These are phyloP conservation scores for Crepidodera aurea DNA, from an alignment of 2,888 invertebrate genomes.

Conservation along the genomic window DNA sequence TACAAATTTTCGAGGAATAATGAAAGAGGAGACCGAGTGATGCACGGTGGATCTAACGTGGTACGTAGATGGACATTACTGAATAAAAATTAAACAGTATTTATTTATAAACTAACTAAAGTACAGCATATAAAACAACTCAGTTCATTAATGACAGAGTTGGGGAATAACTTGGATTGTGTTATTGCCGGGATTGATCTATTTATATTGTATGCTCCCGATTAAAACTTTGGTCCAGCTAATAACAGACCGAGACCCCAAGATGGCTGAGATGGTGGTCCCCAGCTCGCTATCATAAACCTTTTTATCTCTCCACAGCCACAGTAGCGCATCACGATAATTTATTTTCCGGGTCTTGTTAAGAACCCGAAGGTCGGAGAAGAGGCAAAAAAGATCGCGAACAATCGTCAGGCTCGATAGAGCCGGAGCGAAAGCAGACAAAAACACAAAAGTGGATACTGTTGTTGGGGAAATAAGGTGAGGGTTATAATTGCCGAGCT, in stretches of 20 bases:
- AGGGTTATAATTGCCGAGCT: slow-evolving; percentile 21
- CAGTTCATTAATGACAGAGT: too few relatives aligned
- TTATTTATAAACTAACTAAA: too few relatives aligned
- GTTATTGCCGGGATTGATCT: too few relatives aligned
- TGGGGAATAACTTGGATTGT: too few relatives aligned
- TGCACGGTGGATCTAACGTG: not conserved
- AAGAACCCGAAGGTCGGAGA: slow-evolving; percentile 15
- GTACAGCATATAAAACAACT: too few relatives aligned
- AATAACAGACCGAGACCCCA: not conserved
- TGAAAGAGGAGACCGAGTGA: slow-evolving; percentile 16
- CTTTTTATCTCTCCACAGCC: slow-evolving; percentile 29
- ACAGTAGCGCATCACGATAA: slow-evolving; percentile 29
- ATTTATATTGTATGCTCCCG: too few relatives aligned
- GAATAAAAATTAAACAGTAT: too few relatives aligned
- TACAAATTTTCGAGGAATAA: slow-evolving; percentile 30
- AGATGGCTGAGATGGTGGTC: slow-evolving; percentile 3
- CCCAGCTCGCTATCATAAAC: slow-evolving; percentile 26
- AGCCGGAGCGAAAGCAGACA: slow-evolving; percentile 8
- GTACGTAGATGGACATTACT: too few relatives aligned
- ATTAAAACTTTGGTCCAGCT: not conserved
- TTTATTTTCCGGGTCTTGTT: slow-evolving; percentile 30
- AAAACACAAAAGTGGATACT: slow-evolving; percentile 23
- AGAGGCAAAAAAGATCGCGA: slow-evolving; percentile 22
- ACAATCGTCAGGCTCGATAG: slow-evolving; percentile 15
- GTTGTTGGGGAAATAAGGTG: slow-evolving; percentile 26